Base-by-base conservation (phyloP, 2,113 vertebrate species). In the Calcarius ornatus region DNA sequence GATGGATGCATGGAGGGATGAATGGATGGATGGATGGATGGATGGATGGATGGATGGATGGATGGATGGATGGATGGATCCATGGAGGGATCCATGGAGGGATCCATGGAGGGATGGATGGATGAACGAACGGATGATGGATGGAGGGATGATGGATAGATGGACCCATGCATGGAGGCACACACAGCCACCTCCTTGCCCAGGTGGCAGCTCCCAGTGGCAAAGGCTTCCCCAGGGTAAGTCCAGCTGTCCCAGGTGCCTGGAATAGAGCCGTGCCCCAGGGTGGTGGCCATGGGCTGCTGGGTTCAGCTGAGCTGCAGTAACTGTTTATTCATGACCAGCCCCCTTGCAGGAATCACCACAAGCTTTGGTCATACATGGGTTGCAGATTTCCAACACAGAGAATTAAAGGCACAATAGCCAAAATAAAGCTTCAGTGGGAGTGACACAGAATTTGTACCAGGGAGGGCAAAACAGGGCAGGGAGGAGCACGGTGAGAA, bases 301-400 rank as follows among this genome's bases (percentile, higher is more conserved):
- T 33, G 59, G 31, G 45, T 9, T 69, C 1, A 5, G 31, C 15
- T 42, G 28, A n/a, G 75, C 57, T 63, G 70, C 86, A 70, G 5
- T 2, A 48, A 45, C 9, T 12, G 43, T 47, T 64, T 64, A 31
- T 25, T 22, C 14, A 11, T 0, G 3, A 31, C 5, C 6, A 2
- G 15, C 35, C 2, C 43, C 48, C 31, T 65, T 50, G 59, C 37
- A 77, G 83, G 15, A 57, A 17, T 22, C 53, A 70, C 21, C 30
- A 7, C 27, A 86, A 88, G 59, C 38, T 21, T 42, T 24, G 47
- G 7, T 16, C 66, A 4, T 2, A 20, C 18, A 2, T 0, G 3
- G 40, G 37, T 14, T 69, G 35, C n/a, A 20, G 47, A 21, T 70
- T 65, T 50, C 24, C 81, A 70, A 8, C 2, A 28, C 6, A 5